Conservation (phyloP, 2,888 invertebrate species). For the Calephelis perditalis region DNA sequence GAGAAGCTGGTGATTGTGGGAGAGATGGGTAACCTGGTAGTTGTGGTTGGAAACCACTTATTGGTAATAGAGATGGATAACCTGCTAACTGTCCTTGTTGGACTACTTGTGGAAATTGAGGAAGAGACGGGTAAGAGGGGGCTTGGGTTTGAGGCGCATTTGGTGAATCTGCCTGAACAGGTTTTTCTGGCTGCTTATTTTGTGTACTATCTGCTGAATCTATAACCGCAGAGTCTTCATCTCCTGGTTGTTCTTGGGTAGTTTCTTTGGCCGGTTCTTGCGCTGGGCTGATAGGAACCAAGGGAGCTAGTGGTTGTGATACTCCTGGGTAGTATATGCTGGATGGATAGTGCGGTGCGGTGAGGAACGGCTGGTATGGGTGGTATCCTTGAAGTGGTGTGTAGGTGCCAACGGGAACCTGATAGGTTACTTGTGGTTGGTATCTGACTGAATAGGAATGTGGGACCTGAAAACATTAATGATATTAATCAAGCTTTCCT, state of each 20-base stretch:
- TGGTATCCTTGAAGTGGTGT: conserved; percentile 40
- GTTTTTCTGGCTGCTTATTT: conserved; percentile 30
- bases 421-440: conserved; percentile 50
- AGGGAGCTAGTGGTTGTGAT: conserved; percentile 31
- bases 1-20: conserved; percentile 35
- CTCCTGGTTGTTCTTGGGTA: conserved; percentile 42
- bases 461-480: conserved; percentile 45
- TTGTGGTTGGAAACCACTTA: conserved; percentile 35
- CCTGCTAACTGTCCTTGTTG: conserved; percentile 31
- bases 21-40: conserved; percentile 32
- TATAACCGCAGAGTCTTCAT: conserved; percentile 57
- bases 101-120: conserved; percentile 37
- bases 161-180: conserved; percentile 21
- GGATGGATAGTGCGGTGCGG: conserved; percentile 45
- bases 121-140: not conserved
- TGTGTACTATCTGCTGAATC: conserved; percentile 56
- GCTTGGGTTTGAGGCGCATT: conserved; percentile 27
- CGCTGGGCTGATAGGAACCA: conserved; percentile 30
- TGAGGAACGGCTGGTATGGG: conserved; percentile 43
- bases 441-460: conserved; percentile 42
- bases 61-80: conserved; percentile 35
- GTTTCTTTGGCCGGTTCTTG: conserved; percentile 27
- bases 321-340: conserved; percentile 44
- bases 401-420: conserved; percentile 42
- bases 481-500: not conserved